Conservation (phyloP, 2,113 vertebrate species). For the Helogale parvula region DNA sequence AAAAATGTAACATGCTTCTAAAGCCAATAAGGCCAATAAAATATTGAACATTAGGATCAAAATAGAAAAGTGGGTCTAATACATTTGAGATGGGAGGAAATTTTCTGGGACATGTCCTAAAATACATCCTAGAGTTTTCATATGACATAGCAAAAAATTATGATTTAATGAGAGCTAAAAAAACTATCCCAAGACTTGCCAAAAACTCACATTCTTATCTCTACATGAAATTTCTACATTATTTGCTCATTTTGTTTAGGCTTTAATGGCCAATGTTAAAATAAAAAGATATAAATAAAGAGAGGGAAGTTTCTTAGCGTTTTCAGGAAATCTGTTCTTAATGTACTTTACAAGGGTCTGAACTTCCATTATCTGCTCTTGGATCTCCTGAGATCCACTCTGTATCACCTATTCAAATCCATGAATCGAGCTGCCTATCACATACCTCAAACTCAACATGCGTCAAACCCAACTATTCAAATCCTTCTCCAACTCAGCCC, state of each 20-base stretch:
- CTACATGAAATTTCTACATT: not conserved
- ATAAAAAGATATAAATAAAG: not conserved
- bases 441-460: not conserved
- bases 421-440: not conserved
- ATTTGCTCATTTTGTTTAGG: not conserved
- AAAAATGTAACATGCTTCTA: not conserved
- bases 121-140: not conserved
- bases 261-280: not conserved
- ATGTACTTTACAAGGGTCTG: not conserved
- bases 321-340: not conserved
- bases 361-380: not conserved
- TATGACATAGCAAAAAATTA: not conserved
- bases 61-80: not conserved
- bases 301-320: not conserved
- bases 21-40: not conserved
- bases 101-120: not conserved
- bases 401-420: not conserved
- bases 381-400: not conserved
- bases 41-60: not conserved
- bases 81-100: not conserved
- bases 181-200: not conserved
- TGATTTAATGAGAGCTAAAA: not conserved
- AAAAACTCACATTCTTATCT: not conserved
- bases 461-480: not conserved
- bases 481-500: not conserved